Conservation (phyloP, 1,140 invertebrate species). For the Drosophila sturtevanti region DNA sequence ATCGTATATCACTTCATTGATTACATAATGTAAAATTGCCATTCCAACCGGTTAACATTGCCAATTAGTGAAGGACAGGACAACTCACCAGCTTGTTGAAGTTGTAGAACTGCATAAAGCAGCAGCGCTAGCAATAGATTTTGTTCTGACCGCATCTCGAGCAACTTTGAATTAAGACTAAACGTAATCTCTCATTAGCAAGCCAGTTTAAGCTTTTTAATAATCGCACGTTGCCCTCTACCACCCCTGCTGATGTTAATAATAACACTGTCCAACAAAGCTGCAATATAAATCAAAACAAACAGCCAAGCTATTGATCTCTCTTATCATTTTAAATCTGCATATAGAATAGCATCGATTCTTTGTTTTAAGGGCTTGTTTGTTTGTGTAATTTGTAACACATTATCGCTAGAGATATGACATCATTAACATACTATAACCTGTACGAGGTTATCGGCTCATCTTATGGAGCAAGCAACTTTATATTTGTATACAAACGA, state of each 20-base stretch:
- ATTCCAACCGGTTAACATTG: slow-evolving; percentile 42
- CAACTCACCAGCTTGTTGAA: slow-evolving; percentile 38
- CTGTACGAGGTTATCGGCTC: not conserved
- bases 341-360: not conserved
- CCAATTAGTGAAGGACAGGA: not conserved
- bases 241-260: slow-evolving; percentile 5
- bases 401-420: not conserved
- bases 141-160: slow-evolving; percentile 33
- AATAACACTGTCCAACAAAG: not conserved
- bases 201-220: slow-evolving; percentile 22
- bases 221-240: slow-evolving; percentile 11
- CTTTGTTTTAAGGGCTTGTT: not conserved
- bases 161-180: slow-evolving; percentile 44
- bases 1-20: slow-evolving; percentile 14
- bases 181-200: slow-evolving; percentile 20
- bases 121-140: slow-evolving; percentile 27
- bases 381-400: not conserved
- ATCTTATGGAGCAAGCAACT: not conserved
- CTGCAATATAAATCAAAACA: not conserved
- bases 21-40: not conserved
- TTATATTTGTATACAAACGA: not conserved
- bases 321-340: not conserved
- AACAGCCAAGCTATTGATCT: not conserved
- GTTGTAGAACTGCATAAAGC: slow-evolving; percentile 9
- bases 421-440: not conserved